A percentile compares a stretch with the other conserved stretches of the same genome.
Evolutionary conservation across 2,888 invertebrate genomes (phyloP).

Genomic region (Agrilus biguttatus): DNA sequence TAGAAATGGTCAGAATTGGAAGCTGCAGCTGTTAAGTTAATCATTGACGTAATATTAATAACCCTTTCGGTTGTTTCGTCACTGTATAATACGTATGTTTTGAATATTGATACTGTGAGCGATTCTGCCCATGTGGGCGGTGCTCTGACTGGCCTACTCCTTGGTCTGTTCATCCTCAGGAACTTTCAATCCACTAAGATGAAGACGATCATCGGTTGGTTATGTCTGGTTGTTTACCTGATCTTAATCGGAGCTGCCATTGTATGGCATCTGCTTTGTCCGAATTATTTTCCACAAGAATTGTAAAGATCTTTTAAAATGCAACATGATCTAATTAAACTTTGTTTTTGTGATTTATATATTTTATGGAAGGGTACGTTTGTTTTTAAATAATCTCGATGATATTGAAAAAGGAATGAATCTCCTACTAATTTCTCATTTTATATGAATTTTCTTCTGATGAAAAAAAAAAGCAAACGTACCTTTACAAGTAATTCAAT

Average conservation of each 20-base stretch:
- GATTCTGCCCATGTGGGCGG: constrained; percentile 92
- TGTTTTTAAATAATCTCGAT: too few relatives aligned
- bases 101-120: constrained; percentile 61
- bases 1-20: constrained; percentile 98
- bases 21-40: constrained; percentile 70
- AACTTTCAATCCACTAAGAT: constrained; percentile 67
- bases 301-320: too few relatives aligned
- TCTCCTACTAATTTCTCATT: too few relatives aligned
- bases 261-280: constrained; percentile 56
- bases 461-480: too few relatives aligned
- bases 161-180: constrained; percentile 55
- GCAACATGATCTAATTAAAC: too few relatives aligned
- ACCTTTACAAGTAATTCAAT: too few relatives aligned
- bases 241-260: constrained; percentile 58
- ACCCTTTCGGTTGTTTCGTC: constrained; percentile 79
- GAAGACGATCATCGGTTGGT: constrained; percentile 74
- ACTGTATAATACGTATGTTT: constrained; percentile 72
- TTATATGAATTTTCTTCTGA: too few relatives aligned
- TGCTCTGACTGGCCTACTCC: constrained; percentile 64
- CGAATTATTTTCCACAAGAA: constrained; percentile 34
- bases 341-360: too few relatives aligned
- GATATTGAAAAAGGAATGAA: too few relatives aligned
- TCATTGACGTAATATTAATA: constrained; percentile 69
- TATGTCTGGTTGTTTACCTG: constrained; percentile 55
- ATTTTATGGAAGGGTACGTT: too few relatives aligned